These are phyloP conservation scores for Tipula confusa DNA, from an alignment of 2,888 invertebrate species.

Conservation along the genomic window DNA sequence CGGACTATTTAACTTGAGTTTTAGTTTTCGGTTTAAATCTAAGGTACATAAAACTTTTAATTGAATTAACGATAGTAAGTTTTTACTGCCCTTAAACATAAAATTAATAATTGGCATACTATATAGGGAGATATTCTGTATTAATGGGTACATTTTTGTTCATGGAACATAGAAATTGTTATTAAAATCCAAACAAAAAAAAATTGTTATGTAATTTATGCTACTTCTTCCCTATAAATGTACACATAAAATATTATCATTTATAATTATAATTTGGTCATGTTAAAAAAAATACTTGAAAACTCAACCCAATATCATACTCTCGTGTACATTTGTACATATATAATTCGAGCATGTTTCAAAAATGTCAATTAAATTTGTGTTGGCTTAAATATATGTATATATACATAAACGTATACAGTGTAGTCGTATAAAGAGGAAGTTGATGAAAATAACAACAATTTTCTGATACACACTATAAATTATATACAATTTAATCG, in stretches of 20 bases:
- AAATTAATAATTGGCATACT: no score
- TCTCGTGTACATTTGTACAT: not conserved
- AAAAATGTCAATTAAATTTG: slow-evolving; percentile 13
- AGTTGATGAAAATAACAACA: not conserved
- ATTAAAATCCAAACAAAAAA: not conserved
- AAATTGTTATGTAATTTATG: not conserved
- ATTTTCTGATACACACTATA: not conserved
- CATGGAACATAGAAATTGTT: no score
- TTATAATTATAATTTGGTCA: not conserved
- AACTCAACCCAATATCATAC: not conserved
- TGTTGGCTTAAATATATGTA: not conserved
- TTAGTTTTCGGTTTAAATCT: no score
- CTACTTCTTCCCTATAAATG: not conserved
- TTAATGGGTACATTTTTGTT: no score
- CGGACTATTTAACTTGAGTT: no score
- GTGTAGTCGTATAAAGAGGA: not conserved
- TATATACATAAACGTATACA: not conserved
- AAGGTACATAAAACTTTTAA: no score
- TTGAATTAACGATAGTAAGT: no score
- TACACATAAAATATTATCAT: not conserved
- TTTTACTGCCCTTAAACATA: no score
- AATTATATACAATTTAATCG: not conserved
- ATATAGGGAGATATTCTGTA: no score
- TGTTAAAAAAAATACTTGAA: not conserved
- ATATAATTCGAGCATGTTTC: no score